Evolutionary conservation across 2,113 vertebrate species (phyloP), one percentile per base, ranked within the genome.

Genomic region (Menura novaehollandiae): DNA sequence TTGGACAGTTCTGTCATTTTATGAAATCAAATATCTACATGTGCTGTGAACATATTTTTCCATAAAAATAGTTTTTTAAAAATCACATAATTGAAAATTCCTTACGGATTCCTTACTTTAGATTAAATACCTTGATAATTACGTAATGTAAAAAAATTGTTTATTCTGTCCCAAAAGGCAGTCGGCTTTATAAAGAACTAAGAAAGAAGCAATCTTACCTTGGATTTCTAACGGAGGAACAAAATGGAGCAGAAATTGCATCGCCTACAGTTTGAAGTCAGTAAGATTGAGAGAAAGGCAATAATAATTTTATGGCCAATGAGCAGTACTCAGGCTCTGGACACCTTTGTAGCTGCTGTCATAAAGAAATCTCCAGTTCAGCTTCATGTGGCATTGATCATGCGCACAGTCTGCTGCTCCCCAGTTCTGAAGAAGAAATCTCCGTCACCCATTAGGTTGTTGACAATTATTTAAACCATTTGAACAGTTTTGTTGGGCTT

Each of bases 211-310:
- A 11, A 22, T 35, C 90, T 97, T 96, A 97, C 93, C 92, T 85
- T 97, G 94, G 35, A 89, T 88, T 91, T 95, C 69, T 41, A 97
- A 78, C 10, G 96, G 62, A 82, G 90, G 8, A 75, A 95, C 15
- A 92, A 96, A 63, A 74, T 58, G 49, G 56, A 98, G 80, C 66
- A 97, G 88, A 75, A 97, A 69, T n/a, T 89, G 24, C 89, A 93
- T 88, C 67, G 86, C 75, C 64, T 52, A 74, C 22, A 74, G 51
- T 55, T 62, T 56, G 84, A 83, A 75, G 41, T 80, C 84, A 85
- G 39, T 72, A 66, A 62, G 63, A 78, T 32, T 56, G 72, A 80
- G 71, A 88, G 77, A 86, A 85, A n/a, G 30, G 32, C 32, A 71
- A 37, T 44, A 47, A 52, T 13, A 69, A 28, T 16, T 76, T 91